Evolutionary conservation across 2,888 invertebrate species (phyloP), one percentile per base, ranked within the genome.

Genomic region (Gymnosoma rotundatum): DNA sequence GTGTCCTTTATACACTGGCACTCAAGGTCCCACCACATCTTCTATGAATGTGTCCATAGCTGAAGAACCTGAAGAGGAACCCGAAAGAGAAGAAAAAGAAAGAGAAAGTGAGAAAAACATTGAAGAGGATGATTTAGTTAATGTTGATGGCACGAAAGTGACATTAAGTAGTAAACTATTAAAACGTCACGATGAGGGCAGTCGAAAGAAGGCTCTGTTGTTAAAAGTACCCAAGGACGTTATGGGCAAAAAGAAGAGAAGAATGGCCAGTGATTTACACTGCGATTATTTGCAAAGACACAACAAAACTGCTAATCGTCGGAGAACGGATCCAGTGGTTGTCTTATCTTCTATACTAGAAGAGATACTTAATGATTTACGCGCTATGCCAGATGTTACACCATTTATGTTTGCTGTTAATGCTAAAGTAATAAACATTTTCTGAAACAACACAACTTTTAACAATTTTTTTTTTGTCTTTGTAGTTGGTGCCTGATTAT

Each of bases 371-470:
- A 98, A 97, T 89, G 97, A 99, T 90, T 95, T 99, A 94, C 94
- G 98, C 61, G 96, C 96, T 88, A 92, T 99, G 91, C 97, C 97
- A 0, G 98, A 98, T 90, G 97, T 98, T 14, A 96, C 97, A 88
- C 97, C 97, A 0, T 99, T 99, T 93, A 93, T 98, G 87, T 96
- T 97, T 89, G 98, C 99, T 1, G 99, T 99, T 42, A 99, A 97
- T 93, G 95, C 95, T 14, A 99, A 98, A 93, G 96, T 96, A 91
- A 50, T 20, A 20, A 61, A 56, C 32, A 12, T 42, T 12, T 12
- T 42, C 12, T 42, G 42, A 9, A 42, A 12, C 42, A 21, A 58
- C 32, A 58, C n/a, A 32, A 32, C n/a, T 58, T 32, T 16, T 48
- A 14, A n/a, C n/a, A 2, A 5, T 25, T 6, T n/a, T 14, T 12